These are phyloP conservation scores for Circaetus gallicus DNA, from an alignment of 2,113 vertebrate species.

Conservation along the genomic window DNA sequence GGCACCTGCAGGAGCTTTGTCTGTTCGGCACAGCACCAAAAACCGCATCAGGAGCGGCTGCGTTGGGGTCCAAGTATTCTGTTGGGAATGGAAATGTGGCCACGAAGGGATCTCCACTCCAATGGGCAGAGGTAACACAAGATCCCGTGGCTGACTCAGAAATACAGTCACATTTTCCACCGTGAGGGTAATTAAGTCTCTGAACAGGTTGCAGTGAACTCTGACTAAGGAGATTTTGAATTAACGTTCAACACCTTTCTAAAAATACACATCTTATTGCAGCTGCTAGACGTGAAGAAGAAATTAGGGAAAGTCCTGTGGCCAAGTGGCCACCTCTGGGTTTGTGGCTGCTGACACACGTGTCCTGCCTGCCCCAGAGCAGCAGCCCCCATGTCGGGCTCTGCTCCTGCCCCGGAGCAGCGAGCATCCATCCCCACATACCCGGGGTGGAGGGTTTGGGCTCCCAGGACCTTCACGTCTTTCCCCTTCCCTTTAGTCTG, in stretches of 20 bases:
- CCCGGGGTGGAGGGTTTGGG: not conserved
- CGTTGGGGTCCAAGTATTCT: rapidly evolving
- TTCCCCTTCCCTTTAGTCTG: not conserved
- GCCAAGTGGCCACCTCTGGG: not conserved
- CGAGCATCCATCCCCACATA: rapidly evolving
- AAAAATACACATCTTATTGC: not conserved
- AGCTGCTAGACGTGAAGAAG: rapidly evolving
- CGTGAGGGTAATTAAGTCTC: not conserved
- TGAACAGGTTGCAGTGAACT: not conserved
- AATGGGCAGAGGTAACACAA: not conserved
- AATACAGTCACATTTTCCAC: not conserved
- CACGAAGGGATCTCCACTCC: not conserved
- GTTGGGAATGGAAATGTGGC: rapidly evolving
- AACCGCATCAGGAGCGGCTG: rapidly evolving
- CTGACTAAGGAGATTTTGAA: not conserved
- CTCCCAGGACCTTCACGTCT: not conserved
- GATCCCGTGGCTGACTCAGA: rapidly evolving
- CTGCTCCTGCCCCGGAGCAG: not conserved
- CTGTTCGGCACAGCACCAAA: not conserved
- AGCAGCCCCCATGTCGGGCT: not conserved
- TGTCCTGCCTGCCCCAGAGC: rapidly evolving
- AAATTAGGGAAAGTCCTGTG: too few relatives aligned
- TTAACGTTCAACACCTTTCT: not conserved
- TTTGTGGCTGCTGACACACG: not conserved
- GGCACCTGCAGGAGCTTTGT: not conserved